Percentiles rank a stretch among this genome's conserved stretches.
Conservation (phyloP, 2,797 vertebrate species). For the Sebastes minor region DNA sequence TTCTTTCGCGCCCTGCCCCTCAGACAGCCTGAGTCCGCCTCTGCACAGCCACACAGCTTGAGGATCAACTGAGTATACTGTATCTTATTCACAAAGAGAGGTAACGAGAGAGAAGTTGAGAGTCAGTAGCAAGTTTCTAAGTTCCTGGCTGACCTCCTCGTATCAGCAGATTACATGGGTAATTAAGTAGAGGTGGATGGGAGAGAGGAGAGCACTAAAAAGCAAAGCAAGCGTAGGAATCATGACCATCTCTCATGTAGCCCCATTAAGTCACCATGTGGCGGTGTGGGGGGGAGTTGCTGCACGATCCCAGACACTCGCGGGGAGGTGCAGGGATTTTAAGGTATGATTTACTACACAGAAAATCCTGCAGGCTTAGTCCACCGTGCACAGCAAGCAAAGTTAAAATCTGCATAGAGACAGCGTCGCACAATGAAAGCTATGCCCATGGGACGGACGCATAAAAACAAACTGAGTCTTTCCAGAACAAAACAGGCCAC, state of each 20-base stretch:
- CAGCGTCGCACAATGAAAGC: constrained; percentile 6
- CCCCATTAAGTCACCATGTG: constrained; percentile 74
- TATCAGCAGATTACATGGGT: constrained; percentile 60
- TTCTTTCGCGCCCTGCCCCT: too few species aligned
- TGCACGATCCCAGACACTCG: constrained; percentile 31
- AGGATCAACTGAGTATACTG: not conserved
- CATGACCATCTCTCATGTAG: constrained; percentile 60
- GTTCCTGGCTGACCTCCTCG: constrained; percentile 39
- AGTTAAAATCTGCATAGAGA: constrained; percentile 44
- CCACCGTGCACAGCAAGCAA: constrained; percentile 39
- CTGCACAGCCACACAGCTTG: not conserved
- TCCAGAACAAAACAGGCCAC: constrained; percentile 1
- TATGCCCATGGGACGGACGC: constrained; percentile 9
- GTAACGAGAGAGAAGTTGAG: constrained; percentile 8
- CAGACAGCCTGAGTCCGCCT: too few species aligned
- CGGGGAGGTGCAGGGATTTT: constrained; percentile 47
- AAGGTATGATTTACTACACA: constrained; percentile 47
- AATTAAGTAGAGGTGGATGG: constrained; percentile 52
- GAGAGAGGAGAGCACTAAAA: constrained; percentile 33
- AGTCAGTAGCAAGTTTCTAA: constrained; percentile 17
- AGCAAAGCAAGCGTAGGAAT: constrained; percentile 36
- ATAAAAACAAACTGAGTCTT: constrained; percentile 28
- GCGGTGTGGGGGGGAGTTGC: constrained; percentile 12
- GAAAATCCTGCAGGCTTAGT: constrained; percentile 45
- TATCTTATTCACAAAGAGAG: constrained; percentile 3